Evolutionary conservation across 2,113 vertebrate species (phyloP).

Genomic region (Nerophis ophidion): DNA sequence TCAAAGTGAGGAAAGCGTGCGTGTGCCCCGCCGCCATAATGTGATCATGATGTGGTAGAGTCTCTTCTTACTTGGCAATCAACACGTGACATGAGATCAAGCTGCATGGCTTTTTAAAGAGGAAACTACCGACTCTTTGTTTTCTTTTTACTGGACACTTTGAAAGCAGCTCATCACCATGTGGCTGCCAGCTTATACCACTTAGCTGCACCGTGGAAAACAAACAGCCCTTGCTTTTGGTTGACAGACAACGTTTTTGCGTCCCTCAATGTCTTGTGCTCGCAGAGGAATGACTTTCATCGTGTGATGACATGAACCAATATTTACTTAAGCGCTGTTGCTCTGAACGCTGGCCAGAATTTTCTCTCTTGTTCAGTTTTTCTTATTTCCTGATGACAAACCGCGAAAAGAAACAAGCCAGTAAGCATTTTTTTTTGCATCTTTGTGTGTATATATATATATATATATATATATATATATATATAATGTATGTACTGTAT

Average conservation of each 20-base stretch:
- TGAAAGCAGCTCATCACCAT: slow-evolving; percentile 54
- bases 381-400: neutral
- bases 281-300: slow-evolving; percentile 24
- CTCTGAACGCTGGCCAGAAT: slow-evolving; percentile 1
- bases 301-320: neutral
- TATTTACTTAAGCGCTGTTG: neutral
- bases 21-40: slow-evolving; percentile 75
- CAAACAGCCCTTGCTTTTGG: slow-evolving; percentile 1
- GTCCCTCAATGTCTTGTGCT: neutral
- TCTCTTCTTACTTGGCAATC: slow-evolving; percentile 31
- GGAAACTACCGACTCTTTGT: slow-evolving; percentile 22
- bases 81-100: slow-evolving; percentile 31
- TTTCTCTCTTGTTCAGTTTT: neutral
- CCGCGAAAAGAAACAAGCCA: neutral
- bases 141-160: slow-evolving; percentile 45
- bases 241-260: slow-evolving; percentile 25
- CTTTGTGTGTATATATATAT: too few relatives aligned
- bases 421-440: neutral
- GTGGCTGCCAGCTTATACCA: slow-evolving; percentile 50
- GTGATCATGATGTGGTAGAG: slow-evolving; percentile 67
- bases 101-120: slow-evolving; percentile 42
- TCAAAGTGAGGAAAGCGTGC: slow-evolving; percentile 76
- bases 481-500: too few relatives aligned
- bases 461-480: too few relatives aligned
- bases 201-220: slow-evolving; percentile 18